Base-by-base conservation (phyloP, 1,140 invertebrate species). In the Apis dorsata region DNA sequence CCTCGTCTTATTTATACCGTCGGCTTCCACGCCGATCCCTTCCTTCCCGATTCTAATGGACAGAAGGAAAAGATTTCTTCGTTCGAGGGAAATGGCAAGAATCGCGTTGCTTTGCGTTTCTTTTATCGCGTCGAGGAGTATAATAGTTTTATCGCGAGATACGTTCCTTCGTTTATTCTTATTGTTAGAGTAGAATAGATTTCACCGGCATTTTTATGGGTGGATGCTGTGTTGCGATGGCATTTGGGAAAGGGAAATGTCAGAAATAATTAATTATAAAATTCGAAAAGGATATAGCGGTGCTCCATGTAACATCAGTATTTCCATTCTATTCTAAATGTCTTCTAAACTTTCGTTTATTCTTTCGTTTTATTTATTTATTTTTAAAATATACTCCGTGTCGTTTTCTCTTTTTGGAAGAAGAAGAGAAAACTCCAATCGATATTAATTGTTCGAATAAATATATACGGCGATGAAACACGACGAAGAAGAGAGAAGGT, bases 1-100 rank as follows among this genome's bases (percentile, higher is more conserved):
- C 73, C 78, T 78, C 79, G 70, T 53, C 72, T 82, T 82, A 77
- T 82, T 82, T 82, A 82, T 82, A 55, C 65, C 65, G 19, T 66
- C 17, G 80, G 34, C 49, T 77, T 62, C 74, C 57, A 55, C 62
- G 63, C 24, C 55, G 71, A 59, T 81, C 34, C 17, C 51, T 34
- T 63, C 19, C 49, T 34, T 55, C 59, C 28, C 80, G 34, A 9
- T 75, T 55, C 80, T 65, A 80, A 63, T 73, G 60, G 49, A 0
- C 49, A 9, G 17, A 5, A 3, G 34, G 3, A 19, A 17, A 24
- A 8, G 60, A 4, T 63, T 76, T 60, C 24, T 15, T 44, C 34
- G 34, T 44, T 44, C 34, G 34, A 44, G 74, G 60, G 19, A 76
- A 75, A 62, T 44, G 28, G 28, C 71, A 19, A 28, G 59, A 59